Base-by-base conservation (phyloP, 1,140 invertebrate species). In the Chionoecetes opilio region DNA sequence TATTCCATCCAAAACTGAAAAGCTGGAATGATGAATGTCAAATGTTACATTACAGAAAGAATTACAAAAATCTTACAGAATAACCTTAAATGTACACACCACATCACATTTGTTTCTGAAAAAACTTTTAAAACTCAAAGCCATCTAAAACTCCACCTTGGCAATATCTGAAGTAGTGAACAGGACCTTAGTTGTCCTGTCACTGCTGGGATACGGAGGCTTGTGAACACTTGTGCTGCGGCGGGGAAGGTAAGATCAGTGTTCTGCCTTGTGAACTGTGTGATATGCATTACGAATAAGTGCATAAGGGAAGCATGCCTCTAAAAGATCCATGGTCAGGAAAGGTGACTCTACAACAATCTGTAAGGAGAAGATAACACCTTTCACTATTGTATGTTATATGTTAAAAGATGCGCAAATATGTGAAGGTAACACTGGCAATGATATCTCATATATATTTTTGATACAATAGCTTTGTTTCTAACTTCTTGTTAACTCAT, bases 281-380 rank as follows among this genome's bases (percentile, higher is more conserved):
- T 99, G 99, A 97, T 99, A 99, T 96, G 99, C 99, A 97, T 99
- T 99, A 87, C 99, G 98, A 96, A 99, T 98, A 6, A 99, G 97
- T 9, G 99, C 99, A 97, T 99, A 99, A 0, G 99, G 99, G 97
- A 99, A 99, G 97, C 99, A 99, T 2, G 99, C 99, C 97, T 99
- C 99, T 92, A 99, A 97, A 87, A 99, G 97, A 97, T 99, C 99
- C 99, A 99, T 99, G 0, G 99, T 99, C 5, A 99, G 97, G 97
- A 99, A 99, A 11, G 99, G 99, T 6, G 99, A 99, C 97, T 99
- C 99, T 97, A 99, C 99, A 37, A 99, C 99, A 97, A 99, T 99
- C 97, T 99, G 96, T 53, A 97, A 97, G 86, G n/a, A 11, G 93
- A 85, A 95, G 63, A 32, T 14, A 75, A 75, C n/a, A n/a, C n/a